Evolutionary conservation across 2,888 invertebrate species (phyloP).

Genomic region (Drosophila flavopinicola): DNA sequence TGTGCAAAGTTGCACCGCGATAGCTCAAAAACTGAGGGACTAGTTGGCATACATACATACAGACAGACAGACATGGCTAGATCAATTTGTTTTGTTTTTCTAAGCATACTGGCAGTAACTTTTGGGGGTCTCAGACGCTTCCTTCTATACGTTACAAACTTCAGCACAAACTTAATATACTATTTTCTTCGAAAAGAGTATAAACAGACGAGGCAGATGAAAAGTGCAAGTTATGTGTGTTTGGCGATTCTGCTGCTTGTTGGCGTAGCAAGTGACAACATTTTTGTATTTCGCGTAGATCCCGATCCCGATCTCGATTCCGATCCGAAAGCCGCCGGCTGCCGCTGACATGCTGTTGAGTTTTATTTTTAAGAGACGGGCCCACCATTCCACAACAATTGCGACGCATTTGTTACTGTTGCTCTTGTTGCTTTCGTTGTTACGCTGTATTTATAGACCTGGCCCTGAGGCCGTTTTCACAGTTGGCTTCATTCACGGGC

Average conservation of each 20-base stretch:
- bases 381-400: constrained; percentile 47
- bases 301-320: constrained; percentile 18
- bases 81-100: no score
- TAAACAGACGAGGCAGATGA: not conserved
- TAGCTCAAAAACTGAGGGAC: no score
- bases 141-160: no score
- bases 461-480: constrained; percentile 58
- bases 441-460: constrained; percentile 49
- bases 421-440: not conserved
- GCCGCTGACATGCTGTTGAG: constrained; percentile 37
- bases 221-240: constrained; percentile 12
- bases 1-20: no score
- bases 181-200: no score
- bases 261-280: constrained; percentile 47
- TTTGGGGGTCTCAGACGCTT: no score
- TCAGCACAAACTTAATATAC: no score
- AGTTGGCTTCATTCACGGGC: constrained; percentile 56
- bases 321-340: constrained; percentile 16
- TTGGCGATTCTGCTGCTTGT: not conserved
- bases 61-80: no score
- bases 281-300: constrained; percentile 43
- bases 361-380: constrained; percentile 43
- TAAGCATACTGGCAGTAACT: no score
- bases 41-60: no score
- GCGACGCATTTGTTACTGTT: constrained; percentile 31